phyloP scores from a whole-genome alignment of 2,797 vertebrate genomes.

The Lacerta agilis region DNA sequence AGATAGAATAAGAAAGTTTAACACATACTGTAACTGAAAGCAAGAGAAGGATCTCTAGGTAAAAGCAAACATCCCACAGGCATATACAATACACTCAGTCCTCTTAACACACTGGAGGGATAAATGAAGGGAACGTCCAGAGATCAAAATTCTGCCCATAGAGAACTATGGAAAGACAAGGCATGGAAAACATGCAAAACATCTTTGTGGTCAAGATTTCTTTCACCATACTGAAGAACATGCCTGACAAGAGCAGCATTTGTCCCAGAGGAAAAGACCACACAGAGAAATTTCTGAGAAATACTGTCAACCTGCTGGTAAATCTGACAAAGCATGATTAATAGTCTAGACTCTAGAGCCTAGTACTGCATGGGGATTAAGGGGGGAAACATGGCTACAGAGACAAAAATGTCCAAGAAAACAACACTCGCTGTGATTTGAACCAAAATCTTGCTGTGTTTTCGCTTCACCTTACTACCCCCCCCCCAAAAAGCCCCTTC shows the following conservation, averaged over 20 bases:
- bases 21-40: no score
- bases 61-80: background rate
- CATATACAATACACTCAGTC: background rate
- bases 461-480: background rate
- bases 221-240: background rate
- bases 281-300: constrained; percentile 22
- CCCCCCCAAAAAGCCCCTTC: no score
- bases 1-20: background rate
- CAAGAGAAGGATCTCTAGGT: no score
- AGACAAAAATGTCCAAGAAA: background rate
- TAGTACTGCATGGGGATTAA: background rate
- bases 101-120: background rate
- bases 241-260: constrained; percentile 1
- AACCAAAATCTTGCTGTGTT: background rate
- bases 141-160: background rate
- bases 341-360: background rate
- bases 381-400: background rate
- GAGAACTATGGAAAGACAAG: background rate
- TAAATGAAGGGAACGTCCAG: background rate
- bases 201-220: constrained; percentile 11
- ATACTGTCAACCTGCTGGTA: background rate
- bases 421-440: background rate
- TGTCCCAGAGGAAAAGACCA: background rate
- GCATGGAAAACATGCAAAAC: background rate
- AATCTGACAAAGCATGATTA: background rate